Base-by-base conservation (phyloP, 2,797 vertebrate species). In the Siniperca scherzeri region DNA sequence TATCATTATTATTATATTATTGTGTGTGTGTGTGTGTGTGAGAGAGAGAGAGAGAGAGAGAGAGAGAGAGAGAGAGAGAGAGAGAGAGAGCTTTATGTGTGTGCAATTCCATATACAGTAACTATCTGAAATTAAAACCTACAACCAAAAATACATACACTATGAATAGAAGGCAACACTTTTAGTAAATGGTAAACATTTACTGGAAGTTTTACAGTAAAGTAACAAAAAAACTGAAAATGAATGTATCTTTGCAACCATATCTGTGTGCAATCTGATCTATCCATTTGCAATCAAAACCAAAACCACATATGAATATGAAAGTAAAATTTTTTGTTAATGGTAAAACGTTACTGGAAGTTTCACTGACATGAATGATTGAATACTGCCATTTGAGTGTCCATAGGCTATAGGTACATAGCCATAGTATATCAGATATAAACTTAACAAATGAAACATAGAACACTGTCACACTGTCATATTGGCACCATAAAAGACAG, bases 201-300 rank as follows among this genome's bases (percentile, higher is more conserved):
- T 11, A 60, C 33, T 16, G 21, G 7, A 42, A n/a, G 2, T 44
- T 74, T 74, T 7, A 13, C 1, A 22, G 16, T n/a, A 38, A 57
- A 8, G 46, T 53, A 27, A 65, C 71, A 80, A 21, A 6, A 33
- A 72, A 89, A 85, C 27, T 56, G 53, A 77, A 81, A 82, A 33
- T 57, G n/a, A 25, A 70, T 27, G 9, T 27, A 17, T 61, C 21
- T 73, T 1, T 59, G 2, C 25, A 3, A 14, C 9, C 38, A 70
- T 9, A 42, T 70, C 12, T 46, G 6, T 27, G 7, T 74, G 22
- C 1, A 65, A 42, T 30, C 16, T 56, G n/a, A 81, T 61, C 16
- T 2, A 27, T 22, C 0, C 4, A 27, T 53, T 65, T 74, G 33
- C 82, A 80, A 88, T 4, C 1, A 64, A 68, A 88, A 72, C 42